Evolutionary conservation across 2,797 vertebrate genomes (phyloP).

Genomic region (Mustela erminea): DNA sequence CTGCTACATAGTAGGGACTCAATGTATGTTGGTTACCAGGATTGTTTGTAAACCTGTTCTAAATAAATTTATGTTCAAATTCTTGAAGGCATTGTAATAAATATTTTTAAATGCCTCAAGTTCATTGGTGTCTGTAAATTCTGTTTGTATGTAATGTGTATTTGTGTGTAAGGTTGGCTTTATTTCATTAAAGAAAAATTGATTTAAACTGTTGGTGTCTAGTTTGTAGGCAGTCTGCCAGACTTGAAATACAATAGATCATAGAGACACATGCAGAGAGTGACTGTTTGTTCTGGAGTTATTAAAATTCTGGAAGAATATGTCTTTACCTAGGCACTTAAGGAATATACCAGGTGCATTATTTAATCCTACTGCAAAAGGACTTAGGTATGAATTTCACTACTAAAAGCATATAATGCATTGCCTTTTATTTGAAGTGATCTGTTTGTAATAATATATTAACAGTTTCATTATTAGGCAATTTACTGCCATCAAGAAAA

Average conservation of each 20-base stretch:
- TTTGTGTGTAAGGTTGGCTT: conserved; percentile 59
- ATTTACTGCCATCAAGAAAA: conserved; percentile 53
- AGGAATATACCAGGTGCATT: conserved; percentile 12
- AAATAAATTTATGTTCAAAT: conserved; percentile 64
- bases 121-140: conserved; percentile 64
- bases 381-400: conserved; percentile 46
- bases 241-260: conserved; percentile 67
- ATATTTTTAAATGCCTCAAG: conserved; percentile 43
- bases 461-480: conserved; percentile 49
- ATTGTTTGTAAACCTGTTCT: conserved; percentile 19
- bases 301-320: conserved; percentile 71
- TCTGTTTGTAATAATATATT: conserved; percentile 24
- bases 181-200: conserved; percentile 76
- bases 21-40: background rate
- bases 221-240: conserved; percentile 74
- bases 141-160: conserved; percentile 38
- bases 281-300: conserved; percentile 60
- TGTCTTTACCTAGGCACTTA: conserved; percentile 31
- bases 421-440: conserved; percentile 52
- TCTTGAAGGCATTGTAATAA: conserved; percentile 31
- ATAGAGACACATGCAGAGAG: conserved; percentile 36
- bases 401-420: conserved; percentile 39
- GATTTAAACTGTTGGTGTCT: conserved; percentile 68
- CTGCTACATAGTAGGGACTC: conserved; percentile 28
- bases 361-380: conserved; percentile 30